phyloP scores from a whole-genome alignment of 2,888 invertebrate species.

The Tipula confusa region DNA sequence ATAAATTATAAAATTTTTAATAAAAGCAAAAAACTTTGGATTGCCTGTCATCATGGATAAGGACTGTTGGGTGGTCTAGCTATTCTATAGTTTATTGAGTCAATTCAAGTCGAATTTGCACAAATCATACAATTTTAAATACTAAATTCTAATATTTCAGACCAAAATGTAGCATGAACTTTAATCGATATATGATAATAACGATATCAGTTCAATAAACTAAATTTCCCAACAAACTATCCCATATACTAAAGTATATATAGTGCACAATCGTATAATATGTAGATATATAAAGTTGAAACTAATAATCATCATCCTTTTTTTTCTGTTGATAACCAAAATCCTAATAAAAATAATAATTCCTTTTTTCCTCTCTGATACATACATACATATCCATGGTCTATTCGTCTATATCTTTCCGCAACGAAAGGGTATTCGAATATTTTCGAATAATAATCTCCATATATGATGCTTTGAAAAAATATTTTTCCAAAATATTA shows the following conservation, averaged over 20 bases:
- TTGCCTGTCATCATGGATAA: too few relatives aligned
- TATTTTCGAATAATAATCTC: not conserved
- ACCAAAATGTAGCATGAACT: not conserved
- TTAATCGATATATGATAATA: not conserved
- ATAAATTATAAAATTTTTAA: too few relatives aligned
- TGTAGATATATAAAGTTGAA: constrained; percentile 9
- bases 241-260: not conserved
- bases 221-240: not conserved
- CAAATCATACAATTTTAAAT: too few relatives aligned
- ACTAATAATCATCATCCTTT: constrained; percentile 12
- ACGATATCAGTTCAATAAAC: not conserved
- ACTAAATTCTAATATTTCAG: not conserved
- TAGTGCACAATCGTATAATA: not conserved
- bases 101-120: too few relatives aligned
- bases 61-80: too few relatives aligned
- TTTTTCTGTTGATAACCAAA: constrained; percentile 4
- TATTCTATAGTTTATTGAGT: too few relatives aligned
- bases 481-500: not conserved
- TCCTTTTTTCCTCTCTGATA: not conserved
- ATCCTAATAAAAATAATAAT: constrained; percentile 20
- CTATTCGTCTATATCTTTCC: not conserved
- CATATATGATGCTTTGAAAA: not conserved
- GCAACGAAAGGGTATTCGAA: not conserved
- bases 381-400: not conserved
- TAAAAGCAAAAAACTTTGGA: too few relatives aligned